Evolutionary conservation across 2,113 vertebrate genomes (phyloP).

Genomic region (Heterochromis multidens): DNA sequence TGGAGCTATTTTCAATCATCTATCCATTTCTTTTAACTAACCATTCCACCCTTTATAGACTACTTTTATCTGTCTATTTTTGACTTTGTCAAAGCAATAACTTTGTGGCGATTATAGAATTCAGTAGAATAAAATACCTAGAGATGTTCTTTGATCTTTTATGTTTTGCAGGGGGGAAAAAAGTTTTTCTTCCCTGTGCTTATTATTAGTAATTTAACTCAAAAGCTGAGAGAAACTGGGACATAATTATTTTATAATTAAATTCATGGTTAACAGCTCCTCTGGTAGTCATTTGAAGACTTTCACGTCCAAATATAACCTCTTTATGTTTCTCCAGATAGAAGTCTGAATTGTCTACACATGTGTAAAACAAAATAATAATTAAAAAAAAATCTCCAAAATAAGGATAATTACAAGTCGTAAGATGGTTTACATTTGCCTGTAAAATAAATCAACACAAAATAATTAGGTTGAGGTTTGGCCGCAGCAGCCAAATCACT

Average conservation of each 20-base stretch:
- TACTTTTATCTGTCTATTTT: neutral
- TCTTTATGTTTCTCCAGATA: neutral
- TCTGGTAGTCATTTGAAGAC: neutral
- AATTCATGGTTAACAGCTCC: neutral
- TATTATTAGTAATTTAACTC: conserved; percentile 10
- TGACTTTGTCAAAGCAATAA: neutral
- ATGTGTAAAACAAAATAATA: neutral
- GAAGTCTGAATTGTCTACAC: conserved; percentile 21
- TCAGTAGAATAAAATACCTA: neutral
- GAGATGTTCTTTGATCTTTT: neutral
- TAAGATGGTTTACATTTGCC: conserved; percentile 54
- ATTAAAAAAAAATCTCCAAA: neutral
- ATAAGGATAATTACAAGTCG: conserved; percentile 44
- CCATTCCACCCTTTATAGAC: neutral
- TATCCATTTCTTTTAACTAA: neutral
- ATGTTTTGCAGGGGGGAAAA: neutral
- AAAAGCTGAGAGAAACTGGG: conserved; percentile 1
- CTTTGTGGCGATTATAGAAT: neutral
- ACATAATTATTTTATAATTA: conserved; percentile 31
- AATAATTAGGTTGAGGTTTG: conserved; percentile 49
- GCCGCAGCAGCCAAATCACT: conserved; percentile 48
- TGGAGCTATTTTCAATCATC: neutral
- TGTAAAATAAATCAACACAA: conserved; percentile 59
- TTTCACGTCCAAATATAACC: conserved; percentile 1
- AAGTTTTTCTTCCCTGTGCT: neutral